Percentiles rank a stretch among this genome's conserved stretches.
Conservation (phyloP, 2,888 invertebrate species). For the Lasioglossum morio region DNA sequence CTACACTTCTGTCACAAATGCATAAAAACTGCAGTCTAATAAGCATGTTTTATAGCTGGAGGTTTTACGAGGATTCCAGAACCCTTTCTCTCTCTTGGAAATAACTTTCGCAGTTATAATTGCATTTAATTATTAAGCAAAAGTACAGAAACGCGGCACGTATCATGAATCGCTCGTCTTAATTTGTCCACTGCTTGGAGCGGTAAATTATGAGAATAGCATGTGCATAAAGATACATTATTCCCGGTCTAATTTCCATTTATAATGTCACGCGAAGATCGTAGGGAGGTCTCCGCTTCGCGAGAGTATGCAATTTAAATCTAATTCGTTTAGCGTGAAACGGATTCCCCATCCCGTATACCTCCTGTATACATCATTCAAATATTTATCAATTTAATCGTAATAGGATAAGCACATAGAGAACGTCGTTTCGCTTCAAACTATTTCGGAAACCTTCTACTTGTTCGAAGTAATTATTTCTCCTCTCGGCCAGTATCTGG, state of each 20-base stretch:
- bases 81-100: not conserved
- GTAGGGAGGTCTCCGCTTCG: not conserved
- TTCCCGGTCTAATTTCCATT: slow-evolving; percentile 17
- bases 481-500: not conserved
- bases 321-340: slow-evolving; percentile 1
- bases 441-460: not conserved
- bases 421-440: not conserved
- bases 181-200: slow-evolving; percentile 30
- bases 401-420: not conserved
- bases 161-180: not conserved
- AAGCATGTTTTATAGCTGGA: not conserved
- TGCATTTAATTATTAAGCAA: slow-evolving; percentile 20
- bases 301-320: not conserved
- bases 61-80: not conserved
- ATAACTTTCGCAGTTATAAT: not conserved
- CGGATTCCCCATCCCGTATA: not conserved
- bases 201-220: slow-evolving; percentile 36
- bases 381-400: not conserved
- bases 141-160: not conserved
- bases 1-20: no score
- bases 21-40: not conserved
- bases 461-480: not conserved
- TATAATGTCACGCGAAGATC: not conserved
- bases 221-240: slow-evolving; percentile 21
- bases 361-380: not conserved